Evolutionary conservation across 2,113 vertebrate genomes (phyloP), one percentile per base, ranked within the genome.

Genomic region (Pao palembangensis): DNA sequence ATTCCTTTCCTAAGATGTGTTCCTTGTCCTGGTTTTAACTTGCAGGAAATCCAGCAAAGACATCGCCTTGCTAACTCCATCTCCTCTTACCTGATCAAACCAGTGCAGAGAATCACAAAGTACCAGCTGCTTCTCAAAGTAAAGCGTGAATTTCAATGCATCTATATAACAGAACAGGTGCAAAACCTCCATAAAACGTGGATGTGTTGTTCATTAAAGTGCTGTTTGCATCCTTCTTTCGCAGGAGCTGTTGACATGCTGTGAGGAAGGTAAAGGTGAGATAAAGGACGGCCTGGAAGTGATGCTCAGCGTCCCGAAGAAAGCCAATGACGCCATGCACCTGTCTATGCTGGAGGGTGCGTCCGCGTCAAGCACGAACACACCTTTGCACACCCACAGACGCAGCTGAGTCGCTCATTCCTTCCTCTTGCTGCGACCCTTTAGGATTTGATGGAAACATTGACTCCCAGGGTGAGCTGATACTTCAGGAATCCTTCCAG

Each of bases 81-180:
- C 83, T 99, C 97, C 44, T 99, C 97, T 43, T 99, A 99, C 86
- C 93, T 99, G 85, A 99, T 99, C 79, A 99, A 99, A 80, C 97
- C 97, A n/a, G 97, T 99, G 54, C 97, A 99, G 88, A 93, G 97
- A 89, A 99, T 99, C 90, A 99, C 97, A 44, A 99, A 99, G 75
- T 99, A 99, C 65, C 97, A 99, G 83, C 91, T 99, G 46, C 94
- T 99, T 56, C 92, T 99, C 64, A 99, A 99, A 92, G 97, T 98
- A 81, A 10, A 38, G 1, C 2, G 47, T 15, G 6, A 8, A 1
- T 58, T 43, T 19, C 51, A 48, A 46, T 54, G 2, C 3, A n/a
- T 21, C 2, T 43, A 5, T 12, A 11, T 38, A 38, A 3, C 34
- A 38, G 34, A 38, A 12, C 34, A 38, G 34, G 34, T 12, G 10